Conservation (phyloP, 2,888 invertebrate genomes). For the Standfussiana lucernea region DNA sequence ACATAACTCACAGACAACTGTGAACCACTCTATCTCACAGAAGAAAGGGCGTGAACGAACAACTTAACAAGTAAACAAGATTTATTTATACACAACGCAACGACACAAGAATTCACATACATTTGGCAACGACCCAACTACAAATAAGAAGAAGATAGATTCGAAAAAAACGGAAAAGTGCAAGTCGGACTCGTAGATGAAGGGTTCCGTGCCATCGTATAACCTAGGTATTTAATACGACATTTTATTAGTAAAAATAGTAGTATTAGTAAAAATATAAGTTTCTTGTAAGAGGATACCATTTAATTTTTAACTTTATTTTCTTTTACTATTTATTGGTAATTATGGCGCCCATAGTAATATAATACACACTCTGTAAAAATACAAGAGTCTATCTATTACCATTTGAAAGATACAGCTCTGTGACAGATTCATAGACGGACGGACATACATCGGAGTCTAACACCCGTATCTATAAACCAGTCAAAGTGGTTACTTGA, state of each 20-base stretch:
- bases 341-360: background rate
- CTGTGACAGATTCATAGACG: background rate
- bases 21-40: constrained; percentile 48
- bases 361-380: background rate
- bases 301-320: background rate
- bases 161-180: constrained; percentile 59
- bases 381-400: background rate
- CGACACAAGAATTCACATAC: constrained; percentile 54
- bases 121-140: constrained; percentile 74
- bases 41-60: constrained; percentile 56
- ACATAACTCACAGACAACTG: constrained; percentile 41
- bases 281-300: background rate
- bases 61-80: constrained; percentile 62
- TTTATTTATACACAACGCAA: constrained; percentile 54
- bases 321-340: background rate
- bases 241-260: too few species aligned
- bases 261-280: background rate
- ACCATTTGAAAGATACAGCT: background rate
- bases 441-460: background rate
- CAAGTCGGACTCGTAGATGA: background rate
- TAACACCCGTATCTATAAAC: too few species aligned
- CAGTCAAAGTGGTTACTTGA: too few species aligned
- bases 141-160: constrained; percentile 75
- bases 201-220: background rate
- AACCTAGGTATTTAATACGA: background rate